These are phyloP conservation scores for Hormaphis cornu DNA, from an alignment of 1,140 invertebrate genomes.

Conservation along the genomic window DNA sequence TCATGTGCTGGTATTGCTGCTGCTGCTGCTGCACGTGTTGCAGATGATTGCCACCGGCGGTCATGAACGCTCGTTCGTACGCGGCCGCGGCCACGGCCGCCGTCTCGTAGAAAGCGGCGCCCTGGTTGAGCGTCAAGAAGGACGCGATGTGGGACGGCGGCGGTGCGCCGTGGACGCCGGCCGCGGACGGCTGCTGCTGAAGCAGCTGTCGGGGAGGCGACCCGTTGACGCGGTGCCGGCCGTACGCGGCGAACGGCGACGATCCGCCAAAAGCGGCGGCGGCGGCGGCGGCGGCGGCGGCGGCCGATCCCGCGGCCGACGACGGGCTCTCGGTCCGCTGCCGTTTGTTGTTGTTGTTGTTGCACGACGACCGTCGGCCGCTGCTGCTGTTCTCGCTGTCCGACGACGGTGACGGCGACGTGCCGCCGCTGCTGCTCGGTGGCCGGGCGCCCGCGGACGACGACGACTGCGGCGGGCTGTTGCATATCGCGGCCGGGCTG, in stretches of 20 bases:
- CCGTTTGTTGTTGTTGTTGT: neutral
- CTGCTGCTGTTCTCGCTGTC: slow-evolving; percentile 10
- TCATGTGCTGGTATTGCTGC: slow-evolving; percentile 2
- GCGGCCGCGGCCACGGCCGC: slow-evolving; percentile 8
- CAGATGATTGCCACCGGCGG: neutral
- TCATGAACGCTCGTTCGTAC: slow-evolving; percentile 15
- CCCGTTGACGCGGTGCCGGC: neutral
- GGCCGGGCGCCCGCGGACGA: neutral
- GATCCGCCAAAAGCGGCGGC: neutral
- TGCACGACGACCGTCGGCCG: neutral
- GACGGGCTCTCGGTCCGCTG: slow-evolving; percentile 25
- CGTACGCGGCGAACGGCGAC: neutral
- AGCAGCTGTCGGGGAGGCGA: neutral
- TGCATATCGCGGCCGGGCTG: neutral
- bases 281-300: neutral
- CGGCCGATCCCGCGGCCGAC: neutral
- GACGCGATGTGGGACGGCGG: slow-evolving; percentile 3
- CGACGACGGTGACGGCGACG: slow-evolving; percentile 5
- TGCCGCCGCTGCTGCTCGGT: neutral
- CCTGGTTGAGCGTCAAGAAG: slow-evolving; percentile 1
- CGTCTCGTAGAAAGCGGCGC: slow-evolving; percentile 17
- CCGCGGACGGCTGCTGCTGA: neutral
- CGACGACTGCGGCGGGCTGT: neutral
- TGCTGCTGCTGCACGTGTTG: neutral
- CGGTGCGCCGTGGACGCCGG: neutral